Evolutionary conservation across 2,888 invertebrate species (phyloP).

Genomic region (Chrysodeixis includens): DNA sequence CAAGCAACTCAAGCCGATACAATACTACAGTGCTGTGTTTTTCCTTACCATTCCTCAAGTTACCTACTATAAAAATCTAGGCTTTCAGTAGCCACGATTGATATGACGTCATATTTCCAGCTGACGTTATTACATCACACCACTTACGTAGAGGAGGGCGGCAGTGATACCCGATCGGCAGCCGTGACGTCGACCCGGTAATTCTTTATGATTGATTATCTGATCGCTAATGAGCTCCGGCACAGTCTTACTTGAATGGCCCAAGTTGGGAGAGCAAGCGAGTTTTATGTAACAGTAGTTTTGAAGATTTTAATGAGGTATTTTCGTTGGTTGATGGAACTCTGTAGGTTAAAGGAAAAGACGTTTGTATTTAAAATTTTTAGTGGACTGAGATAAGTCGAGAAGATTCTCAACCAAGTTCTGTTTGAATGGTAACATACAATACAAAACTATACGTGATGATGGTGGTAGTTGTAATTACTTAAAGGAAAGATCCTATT

Average conservation of each 20-base stretch:
- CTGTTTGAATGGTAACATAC: too few relatives aligned
- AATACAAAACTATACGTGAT: too few relatives aligned
- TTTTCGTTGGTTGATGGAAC: neutral
- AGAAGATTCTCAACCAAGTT: too few relatives aligned
- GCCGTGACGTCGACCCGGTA: conserved; percentile 72
- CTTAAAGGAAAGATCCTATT: too few relatives aligned
- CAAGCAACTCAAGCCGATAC: too few relatives aligned
- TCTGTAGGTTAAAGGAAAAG: neutral
- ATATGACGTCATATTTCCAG: conserved; percentile 17
- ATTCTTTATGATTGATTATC: conserved; percentile 86
- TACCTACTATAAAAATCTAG: neutral
- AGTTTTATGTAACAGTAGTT: neutral
- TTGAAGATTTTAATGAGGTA: neutral
- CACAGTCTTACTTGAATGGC: conserved; percentile 63
- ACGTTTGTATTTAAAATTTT: too few relatives aligned
- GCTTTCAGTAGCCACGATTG: neutral
- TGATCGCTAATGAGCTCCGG: conserved; percentile 83
- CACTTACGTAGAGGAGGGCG: conserved; percentile 56
- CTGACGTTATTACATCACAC: conserved; percentile 53
- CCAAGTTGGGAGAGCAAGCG: conserved; percentile 51
- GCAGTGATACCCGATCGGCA: conserved; percentile 59
- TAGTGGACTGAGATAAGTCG: too few relatives aligned
- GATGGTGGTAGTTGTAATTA: too few relatives aligned
- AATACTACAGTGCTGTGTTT: neutral
- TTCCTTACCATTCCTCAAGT: neutral